These are phyloP conservation scores for Deroptyus accipitrinus DNA, from an alignment of 2,113 vertebrate genomes.

Conservation along the genomic window DNA sequence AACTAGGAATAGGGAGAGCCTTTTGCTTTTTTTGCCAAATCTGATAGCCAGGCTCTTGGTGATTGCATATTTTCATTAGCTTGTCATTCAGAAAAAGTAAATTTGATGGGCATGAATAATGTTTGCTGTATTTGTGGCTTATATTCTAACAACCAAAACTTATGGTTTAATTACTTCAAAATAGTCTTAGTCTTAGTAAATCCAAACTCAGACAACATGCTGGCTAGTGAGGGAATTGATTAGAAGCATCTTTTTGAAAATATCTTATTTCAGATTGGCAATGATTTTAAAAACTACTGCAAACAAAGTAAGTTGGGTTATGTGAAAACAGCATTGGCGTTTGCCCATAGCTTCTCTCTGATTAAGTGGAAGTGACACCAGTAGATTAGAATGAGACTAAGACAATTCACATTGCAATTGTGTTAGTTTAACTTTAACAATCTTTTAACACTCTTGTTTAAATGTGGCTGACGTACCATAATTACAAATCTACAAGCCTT, in stretches of 20 bases:
- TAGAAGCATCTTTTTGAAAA: background rate
- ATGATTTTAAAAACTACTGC: slow-evolving; percentile 71
- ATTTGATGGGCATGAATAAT: background rate
- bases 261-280: slow-evolving; percentile 64
- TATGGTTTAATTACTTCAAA: slow-evolving; percentile 18
- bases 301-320: slow-evolving; percentile 79
- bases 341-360: slow-evolving; percentile 80
- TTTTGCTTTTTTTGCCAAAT: background rate
- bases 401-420: slow-evolving; percentile 96
- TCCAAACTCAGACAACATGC: background rate
- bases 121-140: background rate
- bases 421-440: slow-evolving; percentile 91
- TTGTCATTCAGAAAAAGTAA: background rate
- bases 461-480: slow-evolving; percentile 90
- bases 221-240: slow-evolving; percentile 25
- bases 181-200: slow-evolving; percentile 5
- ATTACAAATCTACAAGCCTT: slow-evolving; percentile 87
- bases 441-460: slow-evolving; percentile 91
- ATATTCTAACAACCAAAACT: background rate
- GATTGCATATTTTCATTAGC: background rate
- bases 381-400: slow-evolving; percentile 96
- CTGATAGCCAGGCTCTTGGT: background rate
- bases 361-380: slow-evolving; percentile 93
- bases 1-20: background rate
- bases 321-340: slow-evolving; percentile 83